These are phyloP conservation scores for pig (Sus scrofa) DNA, from an alignment of 2,113 vertebrate species.

Conservation along the genomic window T2T-Sscrofa CM000819.6:107920501-107921000, in stretches of 20 bases:
- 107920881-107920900: not conserved
- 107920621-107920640: not conserved
- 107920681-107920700: not conserved
- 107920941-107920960: not conserved
- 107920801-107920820: not conserved
- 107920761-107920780: not conserved
- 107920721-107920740: not conserved
- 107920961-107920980: not conserved
- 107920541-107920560: not conserved
- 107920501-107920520: not conserved
- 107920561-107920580: not conserved
- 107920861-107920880: not conserved
- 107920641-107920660: not conserved
- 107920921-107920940: not conserved
- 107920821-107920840: not conserved
- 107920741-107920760: too few relatives aligned
- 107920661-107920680: not conserved
- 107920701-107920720: not conserved
- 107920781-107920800: not conserved
- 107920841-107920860: not conserved
- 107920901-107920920: not conserved
- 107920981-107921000: not conserved
- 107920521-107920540: not conserved
- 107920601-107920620: not conserved
- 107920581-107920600: not conserved